Percentiles rank a stretch among this genome's conserved stretches.
Evolutionary conservation across 2,797 vertebrate species (phyloP).

Genomic region (Anomalospiza imberbis): DNA sequence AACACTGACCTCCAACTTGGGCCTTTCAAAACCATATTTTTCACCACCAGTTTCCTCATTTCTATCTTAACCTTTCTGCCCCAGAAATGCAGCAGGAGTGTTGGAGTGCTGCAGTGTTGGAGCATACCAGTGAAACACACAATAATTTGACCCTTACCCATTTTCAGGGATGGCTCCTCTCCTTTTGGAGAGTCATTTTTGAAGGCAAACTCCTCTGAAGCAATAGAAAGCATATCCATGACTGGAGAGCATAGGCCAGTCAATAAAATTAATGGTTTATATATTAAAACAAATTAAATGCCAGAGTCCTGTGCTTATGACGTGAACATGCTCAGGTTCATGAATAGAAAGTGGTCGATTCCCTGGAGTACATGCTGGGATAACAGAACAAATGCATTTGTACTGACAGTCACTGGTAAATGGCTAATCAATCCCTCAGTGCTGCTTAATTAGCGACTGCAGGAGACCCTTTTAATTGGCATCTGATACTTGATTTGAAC

Average conservation of each 20-base stretch:
- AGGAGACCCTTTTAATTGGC: slow-evolving; percentile 44
- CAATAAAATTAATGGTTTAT: slow-evolving; percentile 3
- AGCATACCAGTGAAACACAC: fast-evolving
- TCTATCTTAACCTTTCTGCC: not conserved
- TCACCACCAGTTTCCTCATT: not conserved
- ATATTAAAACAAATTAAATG: not conserved
- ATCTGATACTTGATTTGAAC: slow-evolving; percentile 35
- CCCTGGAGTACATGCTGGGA: not conserved
- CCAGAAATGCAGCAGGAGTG: not conserved
- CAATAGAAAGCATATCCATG: not conserved
- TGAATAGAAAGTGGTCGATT: not conserved
- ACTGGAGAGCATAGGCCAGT: not conserved
- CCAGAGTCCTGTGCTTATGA: not conserved
- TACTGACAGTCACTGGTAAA: slow-evolving; percentile 31
- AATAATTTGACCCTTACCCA: not conserved
- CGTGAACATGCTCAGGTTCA: not conserved
- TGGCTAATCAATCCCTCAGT: slow-evolving; percentile 55
- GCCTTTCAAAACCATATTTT: not conserved
- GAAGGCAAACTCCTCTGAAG: not conserved
- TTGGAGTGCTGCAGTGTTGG: not conserved
- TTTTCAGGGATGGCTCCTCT: not conserved
- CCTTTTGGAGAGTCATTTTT: not conserved
- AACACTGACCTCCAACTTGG: not conserved
- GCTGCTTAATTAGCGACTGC: slow-evolving; percentile 35
- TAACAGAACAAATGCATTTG: slow-evolving; percentile 33